A percentile compares a stretch with the other conserved stretches of the same genome.
Conservation (phyloP, 2,797 vertebrate genomes). For the Masticophis lateralis region DNA sequence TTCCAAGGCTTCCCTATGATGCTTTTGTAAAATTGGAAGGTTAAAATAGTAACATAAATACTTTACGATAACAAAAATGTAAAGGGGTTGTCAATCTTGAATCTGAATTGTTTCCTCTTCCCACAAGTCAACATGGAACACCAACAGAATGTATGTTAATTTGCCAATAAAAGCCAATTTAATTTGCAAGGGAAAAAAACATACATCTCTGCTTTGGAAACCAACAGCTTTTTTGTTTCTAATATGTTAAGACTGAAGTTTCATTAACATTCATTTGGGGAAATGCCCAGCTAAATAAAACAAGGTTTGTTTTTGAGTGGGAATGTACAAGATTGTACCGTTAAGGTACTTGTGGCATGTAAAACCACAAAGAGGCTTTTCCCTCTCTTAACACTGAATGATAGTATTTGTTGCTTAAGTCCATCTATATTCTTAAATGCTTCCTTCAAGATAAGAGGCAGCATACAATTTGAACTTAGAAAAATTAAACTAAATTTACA, state of each 20-base stretch:
- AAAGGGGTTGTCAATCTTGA: background rate
- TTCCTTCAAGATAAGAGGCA: background rate
- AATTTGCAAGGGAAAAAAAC: background rate
- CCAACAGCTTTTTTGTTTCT: background rate
- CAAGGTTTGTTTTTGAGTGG: background rate
- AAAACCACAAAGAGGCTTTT: background rate
- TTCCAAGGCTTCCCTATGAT: background rate
- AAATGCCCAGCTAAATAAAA: background rate
- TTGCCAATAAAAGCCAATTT: background rate
- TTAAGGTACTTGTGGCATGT: too few relatives aligned
- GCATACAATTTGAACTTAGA: background rate
- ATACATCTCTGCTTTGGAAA: background rate
- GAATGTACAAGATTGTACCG: background rate
- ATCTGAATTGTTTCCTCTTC: background rate
- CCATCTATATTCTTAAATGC: background rate
- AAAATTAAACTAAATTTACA: background rate
- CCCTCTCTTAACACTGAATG: background rate
- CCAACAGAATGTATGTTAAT: background rate
- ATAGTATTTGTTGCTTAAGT: background rate
- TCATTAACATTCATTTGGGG: background rate
- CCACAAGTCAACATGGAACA: background rate
- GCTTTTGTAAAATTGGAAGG: background rate
- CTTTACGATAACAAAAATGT: background rate
- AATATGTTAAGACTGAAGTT: too few relatives aligned
- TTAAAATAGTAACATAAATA: background rate